These are phyloP conservation scores for Micropterix aruncella DNA, from an alignment of 2,888 invertebrate genomes.

Conservation along the genomic window DNA sequence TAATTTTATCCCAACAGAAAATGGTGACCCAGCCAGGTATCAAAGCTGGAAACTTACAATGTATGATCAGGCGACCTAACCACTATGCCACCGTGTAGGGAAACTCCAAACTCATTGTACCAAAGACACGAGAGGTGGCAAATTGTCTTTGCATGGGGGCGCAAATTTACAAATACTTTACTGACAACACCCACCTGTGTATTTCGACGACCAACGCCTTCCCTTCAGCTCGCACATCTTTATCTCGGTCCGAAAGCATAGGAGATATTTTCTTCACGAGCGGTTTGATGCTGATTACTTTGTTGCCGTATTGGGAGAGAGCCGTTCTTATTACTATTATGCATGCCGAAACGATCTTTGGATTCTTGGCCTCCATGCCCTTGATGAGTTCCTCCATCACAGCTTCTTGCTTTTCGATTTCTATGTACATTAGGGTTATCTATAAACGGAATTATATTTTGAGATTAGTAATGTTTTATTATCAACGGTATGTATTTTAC, in stretches of 20 bases:
- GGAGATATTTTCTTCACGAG: constrained; percentile 77
- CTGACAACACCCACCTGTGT: constrained; percentile 55
- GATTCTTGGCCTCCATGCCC: constrained; percentile 92
- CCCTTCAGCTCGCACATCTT: constrained; percentile 81
- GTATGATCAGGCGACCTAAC: too few relatives aligned
- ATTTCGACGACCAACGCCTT: constrained; percentile 86
- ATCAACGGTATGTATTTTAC: too few relatives aligned
- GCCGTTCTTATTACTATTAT: constrained; percentile 60
- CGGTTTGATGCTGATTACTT: constrained; percentile 78
- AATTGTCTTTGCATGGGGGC: too few relatives aligned
- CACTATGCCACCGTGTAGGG: too few relatives aligned
- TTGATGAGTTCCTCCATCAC: constrained; percentile 85
- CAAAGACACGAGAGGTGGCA: too few relatives aligned
- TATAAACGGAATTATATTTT: constrained; percentile 71
- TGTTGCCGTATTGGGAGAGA: constrained; percentile 81
- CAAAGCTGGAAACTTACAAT: too few relatives aligned
- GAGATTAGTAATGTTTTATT: too few relatives aligned
- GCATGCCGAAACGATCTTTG: constrained; percentile 85
- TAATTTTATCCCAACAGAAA: too few relatives aligned
- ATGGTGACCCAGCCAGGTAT: too few relatives aligned
- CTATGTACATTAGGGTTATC: constrained; percentile 84
- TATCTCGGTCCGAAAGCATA: constrained; percentile 83
- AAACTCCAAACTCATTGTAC: too few relatives aligned
- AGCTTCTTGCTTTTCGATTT: constrained; percentile 87
- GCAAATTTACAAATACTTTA: too few relatives aligned